Evolutionary conservation across 2,888 invertebrate genomes (phyloP), one percentile per base, ranked within the genome.

Genomic region (Scelioninae gen. 2): DNA sequence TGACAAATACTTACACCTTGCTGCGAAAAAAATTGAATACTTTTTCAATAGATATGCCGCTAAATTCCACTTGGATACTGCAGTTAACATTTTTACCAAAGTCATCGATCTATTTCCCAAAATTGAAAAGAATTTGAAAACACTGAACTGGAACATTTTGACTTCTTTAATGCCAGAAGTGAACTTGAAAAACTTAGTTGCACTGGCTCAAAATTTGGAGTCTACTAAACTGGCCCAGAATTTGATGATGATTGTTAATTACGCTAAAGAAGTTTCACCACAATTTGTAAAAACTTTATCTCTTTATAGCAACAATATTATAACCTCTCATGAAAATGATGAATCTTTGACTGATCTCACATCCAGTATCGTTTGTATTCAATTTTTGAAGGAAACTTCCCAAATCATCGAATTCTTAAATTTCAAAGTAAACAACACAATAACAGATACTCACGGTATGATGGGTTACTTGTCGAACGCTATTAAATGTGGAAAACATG

Each of bases 161-260:
- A 15, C 28, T 9, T 10, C n/a, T 2, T 61, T 61, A 19, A 15
- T 19, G 2, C 50, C 61, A 16, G 11, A 28, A 1, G 0, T 28
- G 6, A 35, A 39, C 0, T 28, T 57, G 0, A 1, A 15, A 11
- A 15, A 13, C 3, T 18, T 39, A 3, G 13, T 19, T 9, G 19
- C 31, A 28, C 45, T 43, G 9, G 10, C n/a, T 2, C 1, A 43
- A 2, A 3, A 6, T 1, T 2, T 63, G 22, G 13, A 33, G 3
- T 13, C 45, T 0, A 37, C 53, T 3, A 37, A 53, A 3, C 4
- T 64, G 9, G 64, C 64, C 0, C 28, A 55, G n/a, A 25, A 53
- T 37, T 28, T 64, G n/a, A 37, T 64, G 43, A 64, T 13, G 18
- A 64, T 53, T 18, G n/a, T 64, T 2, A 55, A 53, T 7, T 46